Percentiles rank a stretch among this genome's conserved stretches.
Conservation (phyloP, 2,797 vertebrate genomes). For the Morelia viridis region DNA sequence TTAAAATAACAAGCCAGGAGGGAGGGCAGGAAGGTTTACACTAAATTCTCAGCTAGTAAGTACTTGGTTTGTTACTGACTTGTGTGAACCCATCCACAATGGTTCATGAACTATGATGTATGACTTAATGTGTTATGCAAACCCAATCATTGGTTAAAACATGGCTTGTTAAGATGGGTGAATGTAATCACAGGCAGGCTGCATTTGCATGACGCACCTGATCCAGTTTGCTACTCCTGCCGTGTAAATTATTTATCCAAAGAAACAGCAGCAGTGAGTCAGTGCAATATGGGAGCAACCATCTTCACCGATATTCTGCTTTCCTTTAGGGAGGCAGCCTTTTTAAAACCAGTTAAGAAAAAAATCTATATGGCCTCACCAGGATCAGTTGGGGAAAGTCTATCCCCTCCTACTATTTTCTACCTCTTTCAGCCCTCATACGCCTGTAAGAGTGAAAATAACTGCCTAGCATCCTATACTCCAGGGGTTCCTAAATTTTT, state of each 20-base stretch:
- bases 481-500: neutral
- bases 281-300: neutral
- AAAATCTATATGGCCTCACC: neutral
- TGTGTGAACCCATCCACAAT: neutral
- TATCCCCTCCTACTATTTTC: neutral
- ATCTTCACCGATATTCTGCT: neutral
- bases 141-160: neutral
- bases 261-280: neutral
- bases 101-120: neutral
- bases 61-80: neutral
- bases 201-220: neutral
- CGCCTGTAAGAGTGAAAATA: neutral
- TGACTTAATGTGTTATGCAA: neutral
- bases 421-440: neutral
- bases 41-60: neutral
- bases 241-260: neutral
- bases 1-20: neutral
- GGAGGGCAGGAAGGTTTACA: neutral
- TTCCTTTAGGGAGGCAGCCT: neutral
- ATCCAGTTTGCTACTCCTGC: neutral
- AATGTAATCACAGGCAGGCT: neutral
- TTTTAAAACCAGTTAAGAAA: neutral
- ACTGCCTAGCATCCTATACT: neutral
- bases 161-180: neutral
- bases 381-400: neutral